phyloP scores from a whole-genome alignment of 2,888 invertebrate genomes.

The Macrophya alboannulata region DNA sequence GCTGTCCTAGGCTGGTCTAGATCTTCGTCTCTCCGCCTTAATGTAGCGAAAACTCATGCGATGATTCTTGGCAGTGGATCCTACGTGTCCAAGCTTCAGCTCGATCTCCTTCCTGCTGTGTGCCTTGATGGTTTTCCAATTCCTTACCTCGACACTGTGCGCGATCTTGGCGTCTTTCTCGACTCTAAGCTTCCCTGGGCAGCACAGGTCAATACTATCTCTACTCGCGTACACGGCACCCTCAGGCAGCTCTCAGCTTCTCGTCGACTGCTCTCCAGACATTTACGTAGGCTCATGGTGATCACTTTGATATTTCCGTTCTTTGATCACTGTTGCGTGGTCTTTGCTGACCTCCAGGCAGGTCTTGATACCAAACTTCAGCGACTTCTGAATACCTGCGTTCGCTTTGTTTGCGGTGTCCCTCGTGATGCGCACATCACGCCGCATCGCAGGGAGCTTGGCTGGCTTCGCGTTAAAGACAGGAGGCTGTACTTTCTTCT shows the following conservation, averaged over 20 bases:
- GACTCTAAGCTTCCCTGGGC: slow-evolving; percentile 50
- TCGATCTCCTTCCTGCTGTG: slow-evolving; percentile 7
- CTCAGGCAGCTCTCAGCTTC: slow-evolving; percentile 1
- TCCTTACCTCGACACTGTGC: not conserved
- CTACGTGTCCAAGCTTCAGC: slow-evolving; percentile 38
- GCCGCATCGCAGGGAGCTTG: not conserved
- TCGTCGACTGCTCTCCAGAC: not conserved
- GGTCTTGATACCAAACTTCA: not conserved
- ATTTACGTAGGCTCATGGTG: not conserved
- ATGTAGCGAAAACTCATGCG: slow-evolving; percentile 22
- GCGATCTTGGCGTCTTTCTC: slow-evolving; percentile 44
- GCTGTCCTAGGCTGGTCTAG: slow-evolving; percentile 2
- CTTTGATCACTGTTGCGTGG: slow-evolving; percentile 24
- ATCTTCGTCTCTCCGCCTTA: not conserved
- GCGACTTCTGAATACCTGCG: not conserved
- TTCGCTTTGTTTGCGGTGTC: slow-evolving; percentile 16
- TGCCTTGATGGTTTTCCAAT: not conserved
- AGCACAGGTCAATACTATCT: slow-evolving; percentile 15
- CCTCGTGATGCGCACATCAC: not conserved
- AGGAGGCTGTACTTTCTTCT: not conserved
- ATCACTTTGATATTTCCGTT: not conserved
- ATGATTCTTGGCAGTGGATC: slow-evolving; percentile 37
- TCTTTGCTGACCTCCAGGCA: not conserved
- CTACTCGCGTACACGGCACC: slow-evolving; percentile 8
- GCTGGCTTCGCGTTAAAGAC: not conserved